These are phyloP conservation scores for Eulithis testata DNA, from an alignment of 2,888 invertebrate genomes.

Conservation along the genomic window DNA sequence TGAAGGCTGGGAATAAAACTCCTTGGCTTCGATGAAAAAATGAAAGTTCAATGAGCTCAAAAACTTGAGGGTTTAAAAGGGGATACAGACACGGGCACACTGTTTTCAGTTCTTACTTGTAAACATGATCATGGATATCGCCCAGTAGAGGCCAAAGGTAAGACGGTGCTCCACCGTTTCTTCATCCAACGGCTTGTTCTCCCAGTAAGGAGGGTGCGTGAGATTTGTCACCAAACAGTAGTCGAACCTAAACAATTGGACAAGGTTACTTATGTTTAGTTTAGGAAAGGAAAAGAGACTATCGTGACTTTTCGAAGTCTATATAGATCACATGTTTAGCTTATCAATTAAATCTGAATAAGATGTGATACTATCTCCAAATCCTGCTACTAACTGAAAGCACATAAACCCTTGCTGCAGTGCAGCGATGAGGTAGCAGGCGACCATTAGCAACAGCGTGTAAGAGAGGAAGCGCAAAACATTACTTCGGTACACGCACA, in stretches of 20 bases:
- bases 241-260: slow-evolving; percentile 48
- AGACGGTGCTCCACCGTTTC: slow-evolving; percentile 51
- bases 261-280: no score
- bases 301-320: no score
- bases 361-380: no score
- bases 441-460: slow-evolving; percentile 60
- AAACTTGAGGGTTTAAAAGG: no score
- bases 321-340: no score
- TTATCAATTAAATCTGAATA: no score
- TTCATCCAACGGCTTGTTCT: slow-evolving; percentile 49
- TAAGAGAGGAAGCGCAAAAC: slow-evolving; percentile 65
- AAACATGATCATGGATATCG: slow-evolving; percentile 68
- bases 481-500: slow-evolving; percentile 63
- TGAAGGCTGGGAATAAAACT: no score
- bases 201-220: slow-evolving; percentile 68
- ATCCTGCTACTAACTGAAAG: slow-evolving; percentile 54
- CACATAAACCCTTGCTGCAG: slow-evolving; percentile 72
- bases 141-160: slow-evolving; percentile 67
- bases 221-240: slow-evolving; percentile 67
- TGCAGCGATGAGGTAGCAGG: slow-evolving; percentile 67
- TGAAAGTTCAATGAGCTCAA: no score
- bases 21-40: no score
- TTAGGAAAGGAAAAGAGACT: no score
- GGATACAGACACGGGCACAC: neutral
- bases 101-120: slow-evolving; percentile 54